phyloP scores from a whole-genome alignment of 2,113 vertebrate species.

The Lepisosteus osseus region DNA sequence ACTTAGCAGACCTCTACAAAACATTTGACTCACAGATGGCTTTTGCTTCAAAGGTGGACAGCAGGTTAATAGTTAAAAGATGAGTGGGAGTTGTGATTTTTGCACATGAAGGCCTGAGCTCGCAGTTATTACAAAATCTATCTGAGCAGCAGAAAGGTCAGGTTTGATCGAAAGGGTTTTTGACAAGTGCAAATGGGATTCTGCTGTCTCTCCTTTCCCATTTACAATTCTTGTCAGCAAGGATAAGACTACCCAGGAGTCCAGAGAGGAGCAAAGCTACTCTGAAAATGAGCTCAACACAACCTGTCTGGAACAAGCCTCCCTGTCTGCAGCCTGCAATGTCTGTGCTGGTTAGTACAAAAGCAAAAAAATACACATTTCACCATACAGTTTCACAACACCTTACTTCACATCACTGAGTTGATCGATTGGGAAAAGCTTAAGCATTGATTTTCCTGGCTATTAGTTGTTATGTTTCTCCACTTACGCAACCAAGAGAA shows the following conservation, averaged over 20 bases:
- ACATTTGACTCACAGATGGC: not conserved
- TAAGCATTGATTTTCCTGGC: too few species aligned
- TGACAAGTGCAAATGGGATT: slow-evolving; percentile 72
- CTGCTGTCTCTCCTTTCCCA: slow-evolving; percentile 45
- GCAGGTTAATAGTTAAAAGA: slow-evolving; percentile 7
- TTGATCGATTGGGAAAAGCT: too few species aligned
- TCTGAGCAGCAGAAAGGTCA: slow-evolving; percentile 56
- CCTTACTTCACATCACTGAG: too few species aligned
- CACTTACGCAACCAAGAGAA: too few species aligned
- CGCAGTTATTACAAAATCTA: slow-evolving; percentile 54
- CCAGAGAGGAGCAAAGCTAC: not conserved
- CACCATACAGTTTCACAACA: too few species aligned
- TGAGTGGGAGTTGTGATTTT: slow-evolving; percentile 37
- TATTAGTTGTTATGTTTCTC: too few species aligned
- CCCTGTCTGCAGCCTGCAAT: not conserved
- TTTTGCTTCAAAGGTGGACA: slow-evolving; percentile 11
- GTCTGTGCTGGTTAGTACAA: slow-evolving; percentile 12
- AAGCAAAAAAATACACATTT: not conserved
- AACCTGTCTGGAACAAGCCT: slow-evolving; percentile 5
- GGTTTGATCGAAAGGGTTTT: slow-evolving; percentile 59
- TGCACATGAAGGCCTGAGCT: slow-evolving; percentile 42
- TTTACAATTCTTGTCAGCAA: slow-evolving; percentile 22
- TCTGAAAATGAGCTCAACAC: not conserved
- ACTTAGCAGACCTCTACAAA: not conserved
- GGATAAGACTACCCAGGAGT: slow-evolving; percentile 7